phyloP scores from a whole-genome alignment of 1,140 invertebrate species.

The Matsumurasca onukii region DNA sequence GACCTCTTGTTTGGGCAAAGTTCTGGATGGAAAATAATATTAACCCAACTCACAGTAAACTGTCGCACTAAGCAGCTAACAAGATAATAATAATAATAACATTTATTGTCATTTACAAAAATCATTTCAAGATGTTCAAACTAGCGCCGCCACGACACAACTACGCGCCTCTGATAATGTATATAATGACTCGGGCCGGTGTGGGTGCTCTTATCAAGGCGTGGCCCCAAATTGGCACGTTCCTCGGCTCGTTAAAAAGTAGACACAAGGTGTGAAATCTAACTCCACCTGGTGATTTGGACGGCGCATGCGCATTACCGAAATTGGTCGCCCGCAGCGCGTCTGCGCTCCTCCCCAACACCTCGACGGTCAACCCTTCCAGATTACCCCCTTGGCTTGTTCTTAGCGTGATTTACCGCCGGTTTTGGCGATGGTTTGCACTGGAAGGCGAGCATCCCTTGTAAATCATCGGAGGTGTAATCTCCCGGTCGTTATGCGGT shows the following conservation, averaged over 20 bases:
- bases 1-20: too few species aligned
- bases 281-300: conserved; percentile 19
- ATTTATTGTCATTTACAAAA: too few species aligned
- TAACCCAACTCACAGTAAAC: too few species aligned
- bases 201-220: conserved; percentile 20
- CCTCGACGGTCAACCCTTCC: conserved; percentile 16
- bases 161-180: too few species aligned
- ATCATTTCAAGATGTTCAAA: too few species aligned
- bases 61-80: too few species aligned
- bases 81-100: too few species aligned
- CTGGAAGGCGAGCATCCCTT: background rate
- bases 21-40: too few species aligned
- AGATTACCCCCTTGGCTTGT: background rate
- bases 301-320: conserved; percentile 7
- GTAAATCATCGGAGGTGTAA: conserved; percentile 22
- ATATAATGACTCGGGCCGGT: background rate
- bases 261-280: conserved; percentile 26
- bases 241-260: conserved; percentile 13
- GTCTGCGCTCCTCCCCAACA: background rate
- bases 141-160: too few species aligned
- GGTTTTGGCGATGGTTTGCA: conserved; percentile 22
- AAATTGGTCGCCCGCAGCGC: conserved; percentile 12
- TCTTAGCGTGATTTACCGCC: conserved; percentile 12
- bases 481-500: conserved; percentile 13
- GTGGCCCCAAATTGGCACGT: conserved; percentile 19